These are phyloP conservation scores for Drosophila flavopinicola DNA, from an alignment of 2,888 invertebrate species.

Conservation along the genomic window DNA sequence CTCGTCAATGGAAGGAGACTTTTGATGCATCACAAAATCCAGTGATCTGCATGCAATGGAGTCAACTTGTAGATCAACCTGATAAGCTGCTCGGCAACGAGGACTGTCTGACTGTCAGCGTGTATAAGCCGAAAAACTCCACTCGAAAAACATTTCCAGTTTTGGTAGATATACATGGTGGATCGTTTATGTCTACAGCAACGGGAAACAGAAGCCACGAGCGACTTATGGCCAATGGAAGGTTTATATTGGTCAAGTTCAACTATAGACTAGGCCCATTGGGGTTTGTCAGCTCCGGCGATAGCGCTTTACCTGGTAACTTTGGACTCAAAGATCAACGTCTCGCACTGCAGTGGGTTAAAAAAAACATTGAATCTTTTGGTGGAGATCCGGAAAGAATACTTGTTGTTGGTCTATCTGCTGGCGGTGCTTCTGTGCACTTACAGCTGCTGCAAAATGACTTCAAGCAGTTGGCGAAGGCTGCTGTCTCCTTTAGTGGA, in stretches of 20 bases:
- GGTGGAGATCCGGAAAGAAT: constrained; percentile 86
- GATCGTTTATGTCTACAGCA: constrained; percentile 88
- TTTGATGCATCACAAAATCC: constrained; percentile 86
- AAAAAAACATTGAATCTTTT: constrained; percentile 82
- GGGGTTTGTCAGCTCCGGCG: constrained; percentile 91
- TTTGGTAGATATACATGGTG: constrained; percentile 88
- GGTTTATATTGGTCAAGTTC: constrained; percentile 88
- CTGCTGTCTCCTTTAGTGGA: constrained; percentile 87
- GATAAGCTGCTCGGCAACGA: constrained; percentile 86
- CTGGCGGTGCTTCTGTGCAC: constrained; percentile 91
- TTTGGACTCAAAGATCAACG: constrained; percentile 57
- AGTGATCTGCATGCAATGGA: constrained; percentile 87
- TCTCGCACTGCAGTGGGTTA: constrained; percentile 52
- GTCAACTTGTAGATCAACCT: constrained; percentile 81
- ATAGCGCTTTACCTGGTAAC: constrained; percentile 86
- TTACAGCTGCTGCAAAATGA: constrained; percentile 88
- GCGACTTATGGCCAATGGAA: constrained; percentile 87
- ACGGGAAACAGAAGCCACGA: constrained; percentile 85
- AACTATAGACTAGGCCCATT: constrained; percentile 90
- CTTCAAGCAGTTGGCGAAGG: constrained; percentile 56
- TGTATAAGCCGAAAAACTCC: constrained; percentile 85
- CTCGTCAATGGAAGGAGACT: constrained; percentile 56
- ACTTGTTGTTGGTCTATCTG: constrained; percentile 89
- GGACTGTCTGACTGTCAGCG: constrained; percentile 88
- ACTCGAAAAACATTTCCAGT: constrained; percentile 85